Evolutionary conservation across 2,888 invertebrate species (phyloP).

Genomic region (Heliconius ethilla): DNA sequence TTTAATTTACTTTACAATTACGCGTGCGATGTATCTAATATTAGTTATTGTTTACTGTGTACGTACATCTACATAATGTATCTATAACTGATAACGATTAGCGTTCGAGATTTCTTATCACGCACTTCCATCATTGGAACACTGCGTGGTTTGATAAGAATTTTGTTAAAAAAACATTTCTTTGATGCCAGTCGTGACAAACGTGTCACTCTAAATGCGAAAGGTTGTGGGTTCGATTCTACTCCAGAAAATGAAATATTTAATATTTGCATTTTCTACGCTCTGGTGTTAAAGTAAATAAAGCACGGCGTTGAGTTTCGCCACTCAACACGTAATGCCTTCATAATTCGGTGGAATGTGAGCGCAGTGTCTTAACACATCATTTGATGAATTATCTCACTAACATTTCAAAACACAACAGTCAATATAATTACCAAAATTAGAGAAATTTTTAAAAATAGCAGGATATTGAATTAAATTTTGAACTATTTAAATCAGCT

Average conservation of each 20-base stretch:
- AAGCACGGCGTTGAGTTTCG: too few relatives aligned
- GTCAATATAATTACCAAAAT: not conserved
- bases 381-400: too few relatives aligned
- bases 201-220: too few relatives aligned
- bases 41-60: slow-evolving; percentile 3
- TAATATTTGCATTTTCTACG: too few relatives aligned
- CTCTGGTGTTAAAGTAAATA: too few relatives aligned
- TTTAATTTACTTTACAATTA: not conserved
- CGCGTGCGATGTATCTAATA: slow-evolving; percentile 1
- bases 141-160: slow-evolving; percentile 15
- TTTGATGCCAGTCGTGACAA: not conserved
- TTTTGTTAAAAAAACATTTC: not conserved
- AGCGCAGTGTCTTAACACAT: too few relatives aligned
- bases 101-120: not conserved
- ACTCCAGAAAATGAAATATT: too few relatives aligned
- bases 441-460: not conserved
- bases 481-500: not conserved
- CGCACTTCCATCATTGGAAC: not conserved
- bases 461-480: not conserved
- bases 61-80: not conserved
- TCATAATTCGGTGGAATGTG: too few relatives aligned
- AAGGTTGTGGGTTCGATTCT: not conserved
- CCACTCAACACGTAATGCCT: too few relatives aligned
- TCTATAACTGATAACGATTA: slow-evolving; percentile 8
- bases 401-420: too few relatives aligned